Evolutionary conservation across 2,888 invertebrate species (phyloP), one percentile per base, ranked within the genome.

Genomic region (Hypercompe scribonia): DNA sequence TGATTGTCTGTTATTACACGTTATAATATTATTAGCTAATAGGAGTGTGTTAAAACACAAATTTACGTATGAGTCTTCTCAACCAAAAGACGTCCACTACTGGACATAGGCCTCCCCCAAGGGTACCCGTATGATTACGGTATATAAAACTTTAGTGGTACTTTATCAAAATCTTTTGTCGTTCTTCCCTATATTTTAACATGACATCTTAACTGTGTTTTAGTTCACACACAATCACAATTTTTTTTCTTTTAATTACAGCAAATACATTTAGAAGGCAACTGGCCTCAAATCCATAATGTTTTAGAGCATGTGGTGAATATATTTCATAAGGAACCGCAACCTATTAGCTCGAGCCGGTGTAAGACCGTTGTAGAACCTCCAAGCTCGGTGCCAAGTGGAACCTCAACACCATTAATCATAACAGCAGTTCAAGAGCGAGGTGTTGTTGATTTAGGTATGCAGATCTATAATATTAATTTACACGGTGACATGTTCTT

Each of bases 231-330:
- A 54, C 24, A 54, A 28, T 13, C 18, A 46, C 7, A 2, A 13
- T 28, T 24, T 31, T 21, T 3, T 34, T 18, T 24, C 21, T 18
- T 28, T 61, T 42, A 64, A 36, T 74, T 83, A 8, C 77, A 94
- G 94, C 92, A 92, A 78, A 87, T 94, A 7, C 89, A 92, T 69
- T 71, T 95, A 15, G 94, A 94, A 88, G 94, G 94, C 0, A 90
- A 89, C 61, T 93, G 93, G 94, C 87, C 90, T 0, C 90, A 92
- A 66, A 86, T 95, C 18, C 88, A 92, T 70, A 91, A 93, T 0
- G 89, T 91, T 0, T 72, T 95, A 24, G 88, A 90, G n/a, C 90
- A 94, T 54, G 91, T 94, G 33, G 89, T 93, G n/a, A 86, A 91
- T 18, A 86, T 93, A 76, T 88, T 93, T 42, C 88, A 91, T 64